These are phyloP conservation scores for Tenualosa thibaudeaui DNA, from an alignment of 2,797 vertebrate species.

Conservation along the genomic window DNA sequence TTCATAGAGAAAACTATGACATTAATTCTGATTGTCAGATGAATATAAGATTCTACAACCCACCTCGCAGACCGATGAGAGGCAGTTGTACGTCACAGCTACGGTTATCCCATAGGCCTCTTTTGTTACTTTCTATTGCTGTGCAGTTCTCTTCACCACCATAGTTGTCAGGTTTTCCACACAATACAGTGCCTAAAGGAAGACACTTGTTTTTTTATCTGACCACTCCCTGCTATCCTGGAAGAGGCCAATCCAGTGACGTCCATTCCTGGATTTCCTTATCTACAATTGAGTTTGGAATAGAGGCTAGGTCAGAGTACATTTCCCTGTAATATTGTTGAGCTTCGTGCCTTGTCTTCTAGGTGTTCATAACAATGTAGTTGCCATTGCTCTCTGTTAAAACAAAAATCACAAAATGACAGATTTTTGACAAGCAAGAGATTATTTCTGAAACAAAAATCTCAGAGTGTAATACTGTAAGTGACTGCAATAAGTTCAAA, in stretches of 20 bases:
- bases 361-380: fast-evolving
- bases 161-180: background rate
- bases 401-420: background rate
- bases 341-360: background rate
- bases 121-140: background rate
- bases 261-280: fast-evolving
- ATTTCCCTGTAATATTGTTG: conserved; percentile 26
- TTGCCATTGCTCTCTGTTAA: background rate
- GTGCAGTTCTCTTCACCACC: background rate
- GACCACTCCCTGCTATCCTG: conserved; percentile 46
- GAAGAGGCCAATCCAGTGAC: conserved; percentile 36
- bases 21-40: too few species aligned
- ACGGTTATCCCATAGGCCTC: background rate
- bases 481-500: too few species aligned
- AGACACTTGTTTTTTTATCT: conserved; percentile 14
- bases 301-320: conserved; percentile 44
- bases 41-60: too few species aligned
- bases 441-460: too few species aligned
- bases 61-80: background rate
- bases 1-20: too few species aligned
- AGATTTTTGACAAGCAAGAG: too few species aligned
- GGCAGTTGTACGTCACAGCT: background rate
- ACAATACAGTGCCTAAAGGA: conserved; percentile 36
- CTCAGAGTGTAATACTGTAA: too few species aligned
- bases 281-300: fast-evolving